Base-by-base conservation (phyloP, 2,797 vertebrate genomes). In the Pangasius mekongensis region DNA sequence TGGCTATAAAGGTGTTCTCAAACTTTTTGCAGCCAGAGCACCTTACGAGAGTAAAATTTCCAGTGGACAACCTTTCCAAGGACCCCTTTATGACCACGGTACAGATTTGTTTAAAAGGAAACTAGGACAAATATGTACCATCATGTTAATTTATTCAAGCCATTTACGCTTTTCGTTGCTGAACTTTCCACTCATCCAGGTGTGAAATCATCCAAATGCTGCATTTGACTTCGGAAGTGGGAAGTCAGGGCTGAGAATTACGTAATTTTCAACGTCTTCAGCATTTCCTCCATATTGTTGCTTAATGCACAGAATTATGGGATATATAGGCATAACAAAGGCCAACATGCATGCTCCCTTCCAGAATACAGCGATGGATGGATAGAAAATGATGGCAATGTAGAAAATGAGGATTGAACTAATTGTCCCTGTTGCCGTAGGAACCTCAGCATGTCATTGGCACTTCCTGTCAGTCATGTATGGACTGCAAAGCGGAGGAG, bases 361-460 rank as follows among this genome's bases (percentile, higher is more conserved):
- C 30, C 18, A 11, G 14, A 22, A 60, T 77, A 52, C 5, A 52
- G 13, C 13, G 7, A 20, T 33, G n/a, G 33, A 24, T 27, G 54
- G 22, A 11, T 82, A 43, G 33, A 62, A 62, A 60, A 62, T 39
- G 30, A 20, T 60, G 22, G 33, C 33, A 56, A 0, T 58, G 52
- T 58, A 80, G 77, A 43, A 62, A 60, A 39, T 60, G 22, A 30
- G 20, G 56, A 24, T 60, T 24, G 36, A 43, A 62, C 2, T 39
- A 83, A 71, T 82, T 64, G 66, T 85, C 54, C 87, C 83, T 88
- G 81, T 91, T 92, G 85, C 60, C 43, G 54, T 83, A 66, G 86
- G 83, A 88, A 88, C 83, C 86, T 73, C 87, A 89, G 86, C 71
- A 20, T 89, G 91, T 93, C 86, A 92, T 89, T 90, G 71, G 27